Base-by-base conservation (phyloP, 2,797 vertebrate genomes). In the Oryzias sinensis region DNA sequence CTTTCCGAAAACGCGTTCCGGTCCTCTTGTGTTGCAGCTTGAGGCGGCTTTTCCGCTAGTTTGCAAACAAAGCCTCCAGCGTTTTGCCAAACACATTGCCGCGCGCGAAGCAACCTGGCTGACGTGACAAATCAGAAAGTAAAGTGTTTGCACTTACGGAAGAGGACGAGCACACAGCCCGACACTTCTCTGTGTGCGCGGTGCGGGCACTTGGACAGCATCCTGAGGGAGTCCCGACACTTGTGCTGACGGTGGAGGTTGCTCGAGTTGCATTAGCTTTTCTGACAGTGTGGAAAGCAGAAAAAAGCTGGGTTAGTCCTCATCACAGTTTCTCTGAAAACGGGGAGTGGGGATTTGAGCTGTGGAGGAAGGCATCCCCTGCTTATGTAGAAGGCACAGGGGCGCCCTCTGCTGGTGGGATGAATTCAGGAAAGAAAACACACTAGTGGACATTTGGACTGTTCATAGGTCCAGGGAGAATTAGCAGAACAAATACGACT, bases 121-220 rank as follows among this genome's bases (percentile, higher is more conserved):
- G 47, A 58, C 71, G 4, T 2, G 44, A 49, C 42, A 51, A 60
- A 62, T 48, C 4, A 11, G 9, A 37, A 37, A 37, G 45, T 47
- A 81, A 81, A 86, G 65, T 77, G 75, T 37, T 37, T 37, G 74
- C 60, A 92, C 92, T 93, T 69, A 93, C 92, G 56, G 81, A 87
- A 89, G 72, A 85, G 74, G 58, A 89, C 56, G 45, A 92, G 3
- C 68, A 84, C 59, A 20, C 74, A 80, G 61, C 80, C 77, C 46
- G 83, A 76, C 66, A 83, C 75, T 71, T 53, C 3, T 22, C 2
- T 79, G 81, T 65, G 76, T 59, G 80, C 86, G 72, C 62, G 2
- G 57, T 43, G 71, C n/a, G 67, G 77, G 25, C 69, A 62, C 69
- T 59, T 65, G 49, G 75, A 59, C 65, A 62, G 76, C 91, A 92